phyloP scores from a whole-genome alignment of 2,888 invertebrate species.

The Acanthosepion pharaonis region DNA sequence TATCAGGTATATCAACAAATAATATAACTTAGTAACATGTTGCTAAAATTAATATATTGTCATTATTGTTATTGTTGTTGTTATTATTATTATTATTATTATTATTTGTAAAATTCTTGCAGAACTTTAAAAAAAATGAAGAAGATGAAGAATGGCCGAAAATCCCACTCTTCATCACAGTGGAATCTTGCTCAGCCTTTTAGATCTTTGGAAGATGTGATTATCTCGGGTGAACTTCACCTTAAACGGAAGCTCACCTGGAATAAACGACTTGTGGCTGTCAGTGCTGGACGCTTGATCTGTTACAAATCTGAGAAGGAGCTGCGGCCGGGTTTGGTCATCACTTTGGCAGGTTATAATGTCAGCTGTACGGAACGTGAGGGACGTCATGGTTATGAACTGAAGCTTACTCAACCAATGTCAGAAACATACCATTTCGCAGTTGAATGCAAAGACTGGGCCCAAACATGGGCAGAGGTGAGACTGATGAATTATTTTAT shows the following conservation, averaged over 20 bases:
- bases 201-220: conserved; percentile 60
- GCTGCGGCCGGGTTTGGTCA: conserved; percentile 61
- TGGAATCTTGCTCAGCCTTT: conserved; percentile 63
- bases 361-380: conserved; percentile 63
- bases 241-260: conserved; percentile 67
- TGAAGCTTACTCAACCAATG: conserved; percentile 64
- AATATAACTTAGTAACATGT: too few species aligned
- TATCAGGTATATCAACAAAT: too few species aligned
- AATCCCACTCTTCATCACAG: conserved; percentile 57
- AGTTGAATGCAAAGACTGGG: conserved; percentile 68
- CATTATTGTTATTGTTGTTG: too few species aligned
- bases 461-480: conserved; percentile 69
- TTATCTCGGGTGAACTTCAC: conserved; percentile 66
- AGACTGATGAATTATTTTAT: conserved; percentile 39
- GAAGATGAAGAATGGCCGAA: conserved; percentile 53
- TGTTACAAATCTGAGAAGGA: conserved; percentile 69
- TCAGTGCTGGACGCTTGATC: conserved; percentile 63
- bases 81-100: not conserved
- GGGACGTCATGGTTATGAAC: conserved; percentile 64
- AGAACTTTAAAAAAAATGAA: conserved; percentile 62
- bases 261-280: conserved; percentile 66
- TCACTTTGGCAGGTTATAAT: conserved; percentile 64
- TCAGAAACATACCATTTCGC: conserved; percentile 66
- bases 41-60: too few species aligned
- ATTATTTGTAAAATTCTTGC: conserved; percentile 42